Evolutionary conservation across 1,140 invertebrate genomes (phyloP), one percentile per base, ranked within the genome.

Genomic region (Rhopalosiphum maidis): DNA sequence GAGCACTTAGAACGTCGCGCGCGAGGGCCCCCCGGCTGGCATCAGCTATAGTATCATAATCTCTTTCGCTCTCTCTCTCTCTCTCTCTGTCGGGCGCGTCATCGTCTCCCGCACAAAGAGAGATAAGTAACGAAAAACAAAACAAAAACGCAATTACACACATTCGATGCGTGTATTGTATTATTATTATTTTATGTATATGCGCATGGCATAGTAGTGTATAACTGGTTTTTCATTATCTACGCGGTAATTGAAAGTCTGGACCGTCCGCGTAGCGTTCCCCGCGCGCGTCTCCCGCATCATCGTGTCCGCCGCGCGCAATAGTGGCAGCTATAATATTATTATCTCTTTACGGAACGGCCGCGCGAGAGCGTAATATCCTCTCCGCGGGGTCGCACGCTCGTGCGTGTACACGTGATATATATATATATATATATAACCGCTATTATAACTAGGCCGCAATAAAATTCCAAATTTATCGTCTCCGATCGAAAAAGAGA

Each of bases 401-500:
- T 5, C n/a, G 2, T 4, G 30, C 15, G 23, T n/a, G 15, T n/a
- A 37, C 35, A 35, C 22, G n/a, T n/a, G n/a, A 22, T 46, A 46
- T n/a, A 46, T 46, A 46, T 37, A 85, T 43, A 23, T 23, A 21
- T 18, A 41, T 18, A 41, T 41, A n/a, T 23, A 30, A 25, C 85
- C 6, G 4, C 85, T 23, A 51, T 37, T 54, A 23, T 30, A 90
- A 60, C 89, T 90, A n/a, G 89, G 37, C 89, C 55, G 54, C 55
- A 90, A 90, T 90, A 90, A 90, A 90, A 90, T 60, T 60, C 35
- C 54, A 21, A 30, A 90, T 90, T 90, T 90, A 90, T 68, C 89
- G 89, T 90, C 30, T 43, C 89, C 25, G 41, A 90, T 43, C 37
- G 48, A 35, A 87, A 86, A n/a, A 30, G 86, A n/a, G 37, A 43